Base-by-base conservation (phyloP, 2,113 vertebrate genomes). In the Silurus meridionalis region DNA sequence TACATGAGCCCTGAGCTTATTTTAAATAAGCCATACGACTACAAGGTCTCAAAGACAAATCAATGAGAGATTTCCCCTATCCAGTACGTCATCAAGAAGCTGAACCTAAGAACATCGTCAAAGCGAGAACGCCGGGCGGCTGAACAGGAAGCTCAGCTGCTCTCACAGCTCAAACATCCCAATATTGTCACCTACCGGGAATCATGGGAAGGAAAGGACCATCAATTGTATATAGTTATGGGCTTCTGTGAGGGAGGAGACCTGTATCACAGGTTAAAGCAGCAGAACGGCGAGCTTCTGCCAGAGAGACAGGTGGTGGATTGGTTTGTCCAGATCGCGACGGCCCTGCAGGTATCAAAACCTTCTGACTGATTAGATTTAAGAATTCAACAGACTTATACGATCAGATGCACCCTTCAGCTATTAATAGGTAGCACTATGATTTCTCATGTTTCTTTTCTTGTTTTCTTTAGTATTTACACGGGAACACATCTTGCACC, bases 1-100 rank as follows among this genome's bases (percentile, higher is more conserved):
- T 99, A 99, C 92, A 99, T 99, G 98, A 99, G 98, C 89, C 98
- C 98, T 2, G 98, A 99, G 86, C 92, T 99, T 53, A 97, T 99
- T 83, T 99, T 97, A 57, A 98, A 98, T 94, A 97, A 96, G 90
- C 98, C 97, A 3, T 99, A 99, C 90, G 99, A 97, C 93, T 96
- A 99, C 93, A 99, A 99, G 98, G 98, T 99, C 95, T 21, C 37
- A 9, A 13, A 4, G 0, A 21, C 2, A 8, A 46, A 80, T 17
- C 15, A 1, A 17, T 72, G 28, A 37, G 28, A n/a, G n/a, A n/a
- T n/a, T 28, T 60, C 74, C n/a, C 78, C 37, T 92, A 84, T 52
- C 4, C 91, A 99, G 98, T 99, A 97, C 86, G 97, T 99, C 87
- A 97, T 99, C 87, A 99, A 99, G 91, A 99, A 96, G 90, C 91